Evolutionary conservation across 2,888 invertebrate genomes (phyloP), one percentile per base, ranked within the genome.

Genomic region (Andrena flavipes): DNA sequence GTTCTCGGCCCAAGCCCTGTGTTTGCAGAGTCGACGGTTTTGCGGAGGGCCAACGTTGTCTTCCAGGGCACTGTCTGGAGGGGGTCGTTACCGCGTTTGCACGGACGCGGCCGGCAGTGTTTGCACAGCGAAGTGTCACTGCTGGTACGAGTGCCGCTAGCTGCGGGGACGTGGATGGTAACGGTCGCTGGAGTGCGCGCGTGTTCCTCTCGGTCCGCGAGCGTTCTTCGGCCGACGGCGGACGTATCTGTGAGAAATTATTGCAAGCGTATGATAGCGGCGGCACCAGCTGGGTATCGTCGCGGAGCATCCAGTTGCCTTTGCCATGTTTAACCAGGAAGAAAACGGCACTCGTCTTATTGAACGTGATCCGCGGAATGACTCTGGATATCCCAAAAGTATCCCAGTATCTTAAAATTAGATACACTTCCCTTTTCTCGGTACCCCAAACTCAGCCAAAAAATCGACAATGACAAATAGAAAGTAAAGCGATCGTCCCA

Each of bases 11-110:
- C 60, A 42, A 42, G 60, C 63, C 68, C 30, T 51, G 70, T 82
- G 79, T 86, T 84, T 76, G 79, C 60, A 69, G 65, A 79, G 79
- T 72, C 75, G 63, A 75, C 64, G 76, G 76, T 80, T 82, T 69
- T 54, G 80, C 51, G 59, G 71, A 35, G 76, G 60, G 68, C 30
- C 60, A 69, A 68, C 76, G 84, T 65, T 86, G 81, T 79, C 79
- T 86, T 86, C 64, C 86, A 54, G 67, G 49, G 70, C 30, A 62
- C 49, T 54, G 49, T 35, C 49, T 33, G 62, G 71, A 65, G 63
- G 75, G 70, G 76, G 70, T 81, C 76, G 81, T 80, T 76, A 86
- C 68, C 48, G 62, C 54, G 81, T 84, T 86, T 78, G 70, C 81
- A 73, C 73, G 76, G 56, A 42, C 42, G 16, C 71, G 76, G 56